A percentile compares a stretch with the other conserved stretches of the same genome.
These are phyloP conservation scores for Pseudomyrmex dendroicus DNA, from an alignment of 1,140 invertebrate genomes.

Conservation along the genomic window DNA sequence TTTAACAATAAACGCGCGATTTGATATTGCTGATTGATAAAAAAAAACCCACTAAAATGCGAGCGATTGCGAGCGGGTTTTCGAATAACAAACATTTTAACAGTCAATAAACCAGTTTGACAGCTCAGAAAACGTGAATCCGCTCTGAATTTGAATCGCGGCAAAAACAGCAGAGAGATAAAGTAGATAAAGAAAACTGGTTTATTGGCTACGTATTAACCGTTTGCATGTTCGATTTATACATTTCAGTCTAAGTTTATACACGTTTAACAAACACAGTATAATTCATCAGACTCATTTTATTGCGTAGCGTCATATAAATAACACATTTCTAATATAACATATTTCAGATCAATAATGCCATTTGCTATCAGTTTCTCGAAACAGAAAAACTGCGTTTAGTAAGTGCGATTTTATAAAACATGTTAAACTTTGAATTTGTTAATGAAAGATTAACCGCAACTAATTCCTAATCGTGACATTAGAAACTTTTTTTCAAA, in stretches of 20 bases:
- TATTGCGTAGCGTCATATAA: background rate
- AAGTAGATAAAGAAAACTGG: slow-evolving; percentile 6
- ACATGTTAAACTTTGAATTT: too few relatives aligned
- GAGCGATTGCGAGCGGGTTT: background rate
- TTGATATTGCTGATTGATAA: too few relatives aligned
- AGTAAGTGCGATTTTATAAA: background rate
- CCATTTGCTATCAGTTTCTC: background rate
- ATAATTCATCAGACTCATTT: background rate
- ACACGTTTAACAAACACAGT: background rate
- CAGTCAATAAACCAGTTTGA: background rate
- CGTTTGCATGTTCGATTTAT: background rate
- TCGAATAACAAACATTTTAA: background rate
- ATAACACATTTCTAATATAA: slow-evolving; percentile 16
- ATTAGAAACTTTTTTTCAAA: too few relatives aligned
- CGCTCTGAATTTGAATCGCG: background rate
- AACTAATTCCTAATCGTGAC: too few relatives aligned
- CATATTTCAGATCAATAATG: background rate
- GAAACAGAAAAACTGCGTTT: background rate
- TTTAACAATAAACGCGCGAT: background rate
- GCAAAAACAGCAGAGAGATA: slow-evolving; percentile 5
- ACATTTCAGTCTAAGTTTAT: background rate
- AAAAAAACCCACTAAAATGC: background rate
- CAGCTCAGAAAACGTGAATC: background rate
- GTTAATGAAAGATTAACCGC: too few relatives aligned
- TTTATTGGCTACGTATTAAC: background rate